These are phyloP conservation scores for Trachelus troglodyta DNA, from an alignment of 2,888 invertebrate species.

Conservation along the genomic window DNA sequence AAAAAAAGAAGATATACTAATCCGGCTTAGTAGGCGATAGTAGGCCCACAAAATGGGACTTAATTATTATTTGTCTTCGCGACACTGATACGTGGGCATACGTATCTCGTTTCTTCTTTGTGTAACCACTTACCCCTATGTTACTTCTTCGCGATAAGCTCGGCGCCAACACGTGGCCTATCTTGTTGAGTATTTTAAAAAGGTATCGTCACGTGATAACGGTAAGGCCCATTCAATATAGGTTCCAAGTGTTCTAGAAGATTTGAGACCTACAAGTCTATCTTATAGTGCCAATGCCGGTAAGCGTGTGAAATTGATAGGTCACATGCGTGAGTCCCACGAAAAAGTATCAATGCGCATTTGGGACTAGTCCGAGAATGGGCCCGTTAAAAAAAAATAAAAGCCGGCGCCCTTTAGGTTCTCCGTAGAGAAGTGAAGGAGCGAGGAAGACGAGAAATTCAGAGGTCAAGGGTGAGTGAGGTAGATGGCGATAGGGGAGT, in stretches of 20 bases:
- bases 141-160: not conserved
- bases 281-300: not conserved
- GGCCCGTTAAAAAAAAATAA: not conserved
- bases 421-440: not conserved
- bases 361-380: not conserved
- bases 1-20: not conserved
- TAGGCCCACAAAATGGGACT: not conserved
- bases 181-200: not conserved
- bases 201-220: not conserved
- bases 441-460: not conserved
- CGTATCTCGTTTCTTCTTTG: not conserved
- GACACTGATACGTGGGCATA: not conserved
- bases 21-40: not conserved
- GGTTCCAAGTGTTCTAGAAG: not conserved
- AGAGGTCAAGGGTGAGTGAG: not conserved
- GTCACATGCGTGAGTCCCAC: not conserved
- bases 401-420: not conserved
- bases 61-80: not conserved
- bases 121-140: not conserved
- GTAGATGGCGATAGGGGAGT: not conserved
- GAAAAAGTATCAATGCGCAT: not conserved
- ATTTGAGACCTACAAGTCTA: not conserved
- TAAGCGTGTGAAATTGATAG: not conserved
- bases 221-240: not conserved
- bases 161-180: not conserved